Conservation (phyloP, 2,113 vertebrate genomes). For the Seriola aureovittata region DNA sequence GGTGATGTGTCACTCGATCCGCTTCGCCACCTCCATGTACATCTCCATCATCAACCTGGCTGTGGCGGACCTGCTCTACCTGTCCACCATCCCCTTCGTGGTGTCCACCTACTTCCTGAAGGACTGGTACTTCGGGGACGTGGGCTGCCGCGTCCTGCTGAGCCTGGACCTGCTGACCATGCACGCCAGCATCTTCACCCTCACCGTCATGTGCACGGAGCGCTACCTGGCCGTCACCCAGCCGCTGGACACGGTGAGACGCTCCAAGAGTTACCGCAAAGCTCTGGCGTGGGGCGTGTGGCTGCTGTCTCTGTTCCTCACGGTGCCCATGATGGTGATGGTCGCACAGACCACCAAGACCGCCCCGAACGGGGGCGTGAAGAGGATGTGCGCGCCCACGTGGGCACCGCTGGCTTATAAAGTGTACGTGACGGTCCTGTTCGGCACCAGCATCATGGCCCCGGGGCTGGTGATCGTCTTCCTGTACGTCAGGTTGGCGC, state of each 20-base stretch:
- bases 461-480: conserved; percentile 92
- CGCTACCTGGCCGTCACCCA: conserved; percentile 93
- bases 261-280: conserved; percentile 89
- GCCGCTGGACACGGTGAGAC: conserved; percentile 89
- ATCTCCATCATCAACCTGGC: conserved; percentile 94
- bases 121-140: conserved; percentile 95
- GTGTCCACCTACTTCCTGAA: conserved; percentile 93
- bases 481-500: conserved; percentile 89
- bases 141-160: conserved; percentile 91
- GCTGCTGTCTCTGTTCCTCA: conserved; percentile 89
- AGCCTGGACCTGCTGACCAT: conserved; percentile 95
- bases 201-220: conserved; percentile 94
- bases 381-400: conserved; percentile 90
- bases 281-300: conserved; percentile 88
- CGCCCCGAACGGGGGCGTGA: conserved; percentile 83
- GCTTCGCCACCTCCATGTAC: conserved; percentile 92
- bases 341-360: conserved; percentile 86
- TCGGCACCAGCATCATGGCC: conserved; percentile 94
- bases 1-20: conserved; percentile 92
- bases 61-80: conserved; percentile 93
- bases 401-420: conserved; percentile 89
- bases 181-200: conserved; percentile 95
- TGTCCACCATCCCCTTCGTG: conserved; percentile 94
- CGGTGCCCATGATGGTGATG: conserved; percentile 94
- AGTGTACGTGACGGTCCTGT: conserved; percentile 91